Base-by-base conservation (phyloP, 1,140 invertebrate genomes). In the Myzus persicae region DNA sequence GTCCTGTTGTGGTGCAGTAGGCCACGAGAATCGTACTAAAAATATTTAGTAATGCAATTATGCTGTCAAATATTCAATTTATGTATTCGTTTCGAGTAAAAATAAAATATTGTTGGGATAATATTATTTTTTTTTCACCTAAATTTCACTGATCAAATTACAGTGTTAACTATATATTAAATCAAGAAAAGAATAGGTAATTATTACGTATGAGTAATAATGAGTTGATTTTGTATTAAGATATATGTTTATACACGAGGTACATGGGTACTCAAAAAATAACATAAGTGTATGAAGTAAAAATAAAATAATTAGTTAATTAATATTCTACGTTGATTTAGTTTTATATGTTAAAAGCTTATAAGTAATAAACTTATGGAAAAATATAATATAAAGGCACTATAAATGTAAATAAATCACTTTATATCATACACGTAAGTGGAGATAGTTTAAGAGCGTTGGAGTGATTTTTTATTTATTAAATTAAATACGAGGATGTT, bases 381-480 rank as follows among this genome's bases (percentile, higher is more conserved):
- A 38, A 38, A 82, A 36, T 82, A 24, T 82, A 38, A 38, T 82
- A 82, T 82, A 81, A 36, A 81, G 31, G 76, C n/a, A 7, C 20
- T 81, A 81, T 81, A 82, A 82, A 82, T 85, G 40, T 85, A 44
- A 85, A 85, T 42, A 85, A 85, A 85, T 85, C 24, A 42, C 38
- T 40, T 85, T 85, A 85, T 40, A 85, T 67, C 31, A 67, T 67
- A n/a, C 14, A 67, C 18, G 31, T 67, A 67, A 18, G 14, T 67
- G 59, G 31, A n/a, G 59, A n/a, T n/a, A 67, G 5, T n/a, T 18
- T 67, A n/a, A 67, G 31, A 67, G 1, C 3, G 14, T 67, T 67
- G 31, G 14, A 67, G 59, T 67, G 5, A n/a, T 67, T 67, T n/a
- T 67, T 67, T n/a, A 67, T 67, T 67, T 18, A n/a, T 67, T 67